Conservation (phyloP, 2,888 invertebrate genomes). For the Ischnura elegans region DNA sequence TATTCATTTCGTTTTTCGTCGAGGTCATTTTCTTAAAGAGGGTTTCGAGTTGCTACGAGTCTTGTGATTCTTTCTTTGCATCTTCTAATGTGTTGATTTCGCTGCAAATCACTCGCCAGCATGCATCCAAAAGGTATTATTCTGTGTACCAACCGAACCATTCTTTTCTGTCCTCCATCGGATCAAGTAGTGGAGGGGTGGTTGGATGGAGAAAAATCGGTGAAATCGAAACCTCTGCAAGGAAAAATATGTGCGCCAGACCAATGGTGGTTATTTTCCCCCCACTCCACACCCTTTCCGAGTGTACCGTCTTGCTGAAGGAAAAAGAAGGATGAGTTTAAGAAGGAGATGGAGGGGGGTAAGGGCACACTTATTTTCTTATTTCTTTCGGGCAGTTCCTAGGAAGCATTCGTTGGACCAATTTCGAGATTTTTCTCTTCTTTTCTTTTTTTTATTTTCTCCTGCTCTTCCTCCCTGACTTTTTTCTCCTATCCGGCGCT, state of each 20-base stretch:
- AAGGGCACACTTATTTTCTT: no score
- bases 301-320: not conserved
- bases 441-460: not conserved
- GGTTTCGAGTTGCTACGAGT: not conserved
- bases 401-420: not conserved
- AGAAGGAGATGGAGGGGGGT: no score
- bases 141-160: no score
- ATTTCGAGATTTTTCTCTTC: not conserved
- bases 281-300: not conserved
- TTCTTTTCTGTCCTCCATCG: no score
- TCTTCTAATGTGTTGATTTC: no score
- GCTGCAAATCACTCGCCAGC: no score
- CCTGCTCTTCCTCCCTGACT: not conserved
- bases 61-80: no score
- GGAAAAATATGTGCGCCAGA: not conserved
- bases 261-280: not conserved
- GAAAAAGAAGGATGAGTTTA: no score
- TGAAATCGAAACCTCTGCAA: not conserved
- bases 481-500: constrained; percentile 8
- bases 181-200: not conserved
- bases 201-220: not conserved
- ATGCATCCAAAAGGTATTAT: no score
- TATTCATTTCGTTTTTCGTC: no score
- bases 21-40: no score
- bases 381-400: not conserved